These are phyloP conservation scores for Sarcophaga carnaria DNA, from an alignment of 2,888 invertebrate species.

Conservation along the genomic window DNA sequence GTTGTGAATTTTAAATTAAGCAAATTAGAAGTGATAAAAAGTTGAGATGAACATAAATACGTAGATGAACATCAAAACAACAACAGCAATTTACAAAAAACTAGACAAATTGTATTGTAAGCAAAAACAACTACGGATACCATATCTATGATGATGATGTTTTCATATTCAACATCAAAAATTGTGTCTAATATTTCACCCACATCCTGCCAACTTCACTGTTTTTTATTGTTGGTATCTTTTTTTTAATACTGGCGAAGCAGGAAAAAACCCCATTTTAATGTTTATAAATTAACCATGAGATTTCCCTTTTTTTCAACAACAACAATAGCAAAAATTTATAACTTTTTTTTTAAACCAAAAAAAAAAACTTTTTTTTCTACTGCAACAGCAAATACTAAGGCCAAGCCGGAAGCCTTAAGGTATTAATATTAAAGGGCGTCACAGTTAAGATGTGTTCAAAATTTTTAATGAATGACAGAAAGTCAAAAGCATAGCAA, in stretches of 20 bases:
- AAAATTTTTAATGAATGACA: conserved; percentile 66
- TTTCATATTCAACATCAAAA: conserved; percentile 50
- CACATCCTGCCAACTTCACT: background rate
- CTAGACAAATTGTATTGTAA: conserved; percentile 62
- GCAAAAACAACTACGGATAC: background rate
- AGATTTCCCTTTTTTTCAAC: conserved; percentile 64
- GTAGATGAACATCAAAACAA: conserved; percentile 35
- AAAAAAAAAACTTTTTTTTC: conserved; percentile 31
- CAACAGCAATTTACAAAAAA: conserved; percentile 9
- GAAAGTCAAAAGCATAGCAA: background rate
- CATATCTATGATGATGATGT: conserved; percentile 8
- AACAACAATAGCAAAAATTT: conserved; percentile 11
- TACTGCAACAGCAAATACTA: background rate
- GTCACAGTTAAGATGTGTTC: conserved; percentile 66
- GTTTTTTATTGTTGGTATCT: too few species aligned
- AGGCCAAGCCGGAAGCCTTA: conserved; percentile 51
- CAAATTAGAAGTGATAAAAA: conserved; percentile 69
- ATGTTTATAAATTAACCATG: conserved; percentile 71
- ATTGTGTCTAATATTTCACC: conserved; percentile 65
- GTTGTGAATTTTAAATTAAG: conserved; percentile 69
- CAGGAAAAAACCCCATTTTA: conserved; percentile 49
- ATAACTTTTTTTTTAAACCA: background rate
- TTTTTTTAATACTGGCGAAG: conserved; percentile 5
- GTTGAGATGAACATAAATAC: conserved; percentile 55
- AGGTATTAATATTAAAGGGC: conserved; percentile 64